Evolutionary conservation across 2,888 invertebrate species (phyloP).

Genomic region (Gerris lacustris): DNA sequence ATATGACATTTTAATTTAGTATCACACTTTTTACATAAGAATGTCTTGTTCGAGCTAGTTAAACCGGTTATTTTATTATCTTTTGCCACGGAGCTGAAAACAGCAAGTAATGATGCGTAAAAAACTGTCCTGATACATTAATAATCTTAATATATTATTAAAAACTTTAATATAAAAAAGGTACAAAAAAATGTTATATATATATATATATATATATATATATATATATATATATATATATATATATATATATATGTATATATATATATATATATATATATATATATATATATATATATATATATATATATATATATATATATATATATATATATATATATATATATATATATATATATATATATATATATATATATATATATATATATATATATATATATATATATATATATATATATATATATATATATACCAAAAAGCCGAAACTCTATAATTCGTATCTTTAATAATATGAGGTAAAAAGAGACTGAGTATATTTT

Average conservation of each 20-base stretch:
- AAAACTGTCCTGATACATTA: too few species aligned
- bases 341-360: not conserved
- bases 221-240: not conserved
- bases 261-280: not conserved
- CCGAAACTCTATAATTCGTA: too few species aligned
- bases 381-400: not conserved
- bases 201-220: constrained; percentile 1
- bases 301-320: not conserved
- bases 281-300: not conserved
- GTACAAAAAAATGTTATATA: not conserved
- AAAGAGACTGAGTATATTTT: too few species aligned
- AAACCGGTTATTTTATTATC: too few species aligned
- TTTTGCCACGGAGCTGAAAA: too few species aligned
- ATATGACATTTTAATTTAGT: too few species aligned
- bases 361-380: not conserved
- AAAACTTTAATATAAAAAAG: not conserved
- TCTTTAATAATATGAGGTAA: too few species aligned
- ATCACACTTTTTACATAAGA: too few species aligned
- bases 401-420: not conserved
- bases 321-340: not conserved
- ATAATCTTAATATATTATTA: too few species aligned
- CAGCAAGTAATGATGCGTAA: too few species aligned
- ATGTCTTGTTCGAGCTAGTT: too few species aligned
- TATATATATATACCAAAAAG: not conserved
- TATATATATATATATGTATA: not conserved